A percentile compares a stretch with the other conserved stretches of the same genome.
These are phyloP conservation scores for Chelidonichthys spinosus DNA, from an alignment of 2,797 vertebrate species.

Conservation along the genomic window DNA sequence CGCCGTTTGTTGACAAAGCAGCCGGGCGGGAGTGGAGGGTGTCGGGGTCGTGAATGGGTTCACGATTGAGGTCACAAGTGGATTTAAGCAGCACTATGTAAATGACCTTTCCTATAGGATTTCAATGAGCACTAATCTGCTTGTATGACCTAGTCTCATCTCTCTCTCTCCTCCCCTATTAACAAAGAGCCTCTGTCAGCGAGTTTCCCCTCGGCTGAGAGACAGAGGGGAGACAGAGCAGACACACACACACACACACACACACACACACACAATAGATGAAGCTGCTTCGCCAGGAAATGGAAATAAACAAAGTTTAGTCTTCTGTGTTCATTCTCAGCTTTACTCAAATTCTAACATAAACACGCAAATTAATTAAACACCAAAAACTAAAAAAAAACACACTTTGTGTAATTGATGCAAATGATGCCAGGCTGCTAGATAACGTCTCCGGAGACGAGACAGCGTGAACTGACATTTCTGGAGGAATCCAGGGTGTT, in stretches of 20 bases:
- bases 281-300: conserved; percentile 32
- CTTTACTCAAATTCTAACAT: conserved; percentile 45
- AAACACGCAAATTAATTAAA: conserved; percentile 45
- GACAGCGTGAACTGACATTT: conserved; percentile 34
- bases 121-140: conserved; percentile 79
- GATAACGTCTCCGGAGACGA: conserved; percentile 27
- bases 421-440: conserved; percentile 35
- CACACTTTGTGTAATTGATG: conserved; percentile 39
- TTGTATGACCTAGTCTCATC: conserved; percentile 68
- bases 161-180: conserved; percentile 30
- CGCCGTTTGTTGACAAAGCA: conserved; percentile 67
- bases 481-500: conserved; percentile 9
- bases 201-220: conserved; percentile 41
- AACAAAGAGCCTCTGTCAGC: conserved; percentile 80
- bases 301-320: conserved; percentile 35
- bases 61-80: conserved; percentile 71
- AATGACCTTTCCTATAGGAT: conserved; percentile 77
- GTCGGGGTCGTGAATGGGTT: conserved; percentile 52
- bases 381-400: conserved; percentile 40
- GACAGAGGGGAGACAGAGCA: conserved; percentile 40
- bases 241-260: conserved; percentile 11
- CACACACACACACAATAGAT: conserved; percentile 26
- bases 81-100: conserved; percentile 75
- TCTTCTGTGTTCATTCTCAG: conserved; percentile 20
- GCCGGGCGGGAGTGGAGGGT: conserved; percentile 45